A percentile compares a stretch with the other conserved stretches of the same genome.
Conservation (phyloP, 2,113 vertebrate species). For the Haplochromis burtoni region DNA sequence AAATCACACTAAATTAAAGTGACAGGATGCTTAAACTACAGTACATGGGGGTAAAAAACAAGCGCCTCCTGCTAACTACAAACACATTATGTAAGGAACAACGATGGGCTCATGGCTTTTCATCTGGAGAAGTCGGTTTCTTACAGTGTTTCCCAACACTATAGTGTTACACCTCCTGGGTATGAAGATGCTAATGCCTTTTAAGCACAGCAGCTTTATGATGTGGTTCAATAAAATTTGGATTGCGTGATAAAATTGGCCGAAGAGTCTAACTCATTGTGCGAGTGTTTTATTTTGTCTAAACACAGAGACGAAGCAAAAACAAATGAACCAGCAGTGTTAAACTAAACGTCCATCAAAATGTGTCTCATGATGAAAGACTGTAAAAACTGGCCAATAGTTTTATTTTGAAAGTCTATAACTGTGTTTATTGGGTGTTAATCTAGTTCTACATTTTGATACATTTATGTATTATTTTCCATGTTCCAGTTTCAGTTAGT, state of each 20-base stretch:
- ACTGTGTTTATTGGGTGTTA: background rate
- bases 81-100: conserved; percentile 61
- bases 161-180: conserved; percentile 54
- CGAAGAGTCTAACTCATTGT: background rate
- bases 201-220: background rate
- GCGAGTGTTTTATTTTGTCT: background rate
- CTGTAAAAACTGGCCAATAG: background rate
- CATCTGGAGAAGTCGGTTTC: conserved; percentile 54
- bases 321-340: background rate
- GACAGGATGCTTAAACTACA: conserved; percentile 76
- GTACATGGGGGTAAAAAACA: conserved; percentile 70
- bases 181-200: conserved; percentile 14
- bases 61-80: conserved; percentile 69
- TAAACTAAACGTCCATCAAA: background rate
- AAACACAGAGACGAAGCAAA: background rate
- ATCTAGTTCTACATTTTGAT: background rate
- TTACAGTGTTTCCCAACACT: conserved; percentile 57
- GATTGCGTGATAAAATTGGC: background rate
- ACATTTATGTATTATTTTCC: background rate
- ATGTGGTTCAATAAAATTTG: conserved; percentile 8
- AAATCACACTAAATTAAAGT: conserved; percentile 76
- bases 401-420: background rate
- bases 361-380: background rate
- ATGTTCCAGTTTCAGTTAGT: background rate
- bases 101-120: conserved; percentile 24